Evolutionary conservation across 2,797 vertebrate genomes (phyloP), one percentile per base, ranked within the genome.

Genomic region (Myripristis murdjan): DNA sequence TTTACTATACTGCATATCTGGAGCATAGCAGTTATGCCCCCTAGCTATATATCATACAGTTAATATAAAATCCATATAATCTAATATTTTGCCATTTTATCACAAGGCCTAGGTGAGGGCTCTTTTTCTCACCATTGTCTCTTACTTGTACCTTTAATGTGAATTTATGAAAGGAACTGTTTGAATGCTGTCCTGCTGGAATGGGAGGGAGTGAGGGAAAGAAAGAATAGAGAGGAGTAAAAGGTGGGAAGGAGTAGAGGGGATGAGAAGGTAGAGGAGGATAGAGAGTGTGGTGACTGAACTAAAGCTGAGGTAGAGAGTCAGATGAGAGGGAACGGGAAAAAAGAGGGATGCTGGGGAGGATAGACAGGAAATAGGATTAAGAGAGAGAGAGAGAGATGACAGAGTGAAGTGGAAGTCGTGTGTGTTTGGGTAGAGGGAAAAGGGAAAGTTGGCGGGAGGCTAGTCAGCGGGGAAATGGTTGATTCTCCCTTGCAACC

Each of bases 191-290:
- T 49, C 47, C 20, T 49, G 10, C 15, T 41, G 28, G 43, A 75
- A 73, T 35, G 28, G 43, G 72, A 73, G 35, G 9, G 57, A 18
- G 70, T n/a, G 55, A n/a, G 53, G 69, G 70, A 73, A 67, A 71
- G 68, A 57, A 43, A 56, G 72, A 43, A 73, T 41, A 61, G 31
- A 26, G 48, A 48, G 18, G 67, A 70, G 56, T 49, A 14, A 43
- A 6, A 43, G 41, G 41, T 43, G 4, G 41, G 41, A 43, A 51
- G 55, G 20, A 9, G 9, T 6, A 51, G 22, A 49, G 20, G 49
- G 33, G 2, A 33, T 33, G 31, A 33, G 31, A 65, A 64, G 24
- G 52, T 31, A 52, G 22, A 14, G 33, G 68, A 28, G 69, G 49
- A 61, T 63, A 56, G 22, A 74, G 1, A 15, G 46, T 46, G 20